Percentiles rank a stretch among this genome's conserved stretches.
phyloP scores from a whole-genome alignment of 2,113 vertebrate species.

The Caloenas nicobarica region DNA sequence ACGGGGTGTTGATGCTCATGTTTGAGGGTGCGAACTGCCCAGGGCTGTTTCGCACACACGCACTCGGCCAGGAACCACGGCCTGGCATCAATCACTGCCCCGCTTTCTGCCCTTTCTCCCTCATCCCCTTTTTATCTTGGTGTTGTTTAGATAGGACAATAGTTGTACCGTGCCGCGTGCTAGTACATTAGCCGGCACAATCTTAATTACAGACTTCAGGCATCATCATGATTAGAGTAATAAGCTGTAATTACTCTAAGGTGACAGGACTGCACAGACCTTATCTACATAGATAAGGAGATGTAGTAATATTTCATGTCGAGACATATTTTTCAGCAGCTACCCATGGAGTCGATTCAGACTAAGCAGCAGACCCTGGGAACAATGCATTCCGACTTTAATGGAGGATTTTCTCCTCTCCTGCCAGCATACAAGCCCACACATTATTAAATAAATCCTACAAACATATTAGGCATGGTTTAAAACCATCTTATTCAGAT shows the following conservation, averaged over 20 bases:
- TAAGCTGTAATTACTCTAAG: slow-evolving; percentile 68
- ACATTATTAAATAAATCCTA: slow-evolving; percentile 67
- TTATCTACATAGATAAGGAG: slow-evolving; percentile 53
- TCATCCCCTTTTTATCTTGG: slow-evolving; percentile 22
- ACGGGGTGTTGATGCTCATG: fast-evolving
- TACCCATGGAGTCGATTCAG: slow-evolving; percentile 16
- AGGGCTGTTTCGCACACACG: neutral
- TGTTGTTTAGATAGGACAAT: slow-evolving; percentile 54
- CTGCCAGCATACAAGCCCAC: slow-evolving; percentile 25
- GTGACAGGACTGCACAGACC: slow-evolving; percentile 40
- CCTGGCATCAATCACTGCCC: slow-evolving; percentile 41
- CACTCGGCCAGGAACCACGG: neutral
- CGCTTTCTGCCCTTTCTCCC: neutral
- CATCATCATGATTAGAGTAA: slow-evolving; percentile 65
- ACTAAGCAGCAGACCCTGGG: neutral
- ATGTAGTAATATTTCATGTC: slow-evolving; percentile 49
- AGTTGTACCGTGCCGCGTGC: neutral
- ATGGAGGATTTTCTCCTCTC: slow-evolving; percentile 27
- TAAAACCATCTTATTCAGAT: slow-evolving; percentile 56
- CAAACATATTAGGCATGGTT: slow-evolving; percentile 61
- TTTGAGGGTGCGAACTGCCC: neutral
- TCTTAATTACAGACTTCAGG: slow-evolving; percentile 67
- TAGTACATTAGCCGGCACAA: slow-evolving; percentile 59
- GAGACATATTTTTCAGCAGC: slow-evolving; percentile 40
- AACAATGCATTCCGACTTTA: neutral